Evolutionary conservation across 2,113 vertebrate species (phyloP), one percentile per base, ranked within the genome.

Genomic region (Pan paniscus): DNA sequence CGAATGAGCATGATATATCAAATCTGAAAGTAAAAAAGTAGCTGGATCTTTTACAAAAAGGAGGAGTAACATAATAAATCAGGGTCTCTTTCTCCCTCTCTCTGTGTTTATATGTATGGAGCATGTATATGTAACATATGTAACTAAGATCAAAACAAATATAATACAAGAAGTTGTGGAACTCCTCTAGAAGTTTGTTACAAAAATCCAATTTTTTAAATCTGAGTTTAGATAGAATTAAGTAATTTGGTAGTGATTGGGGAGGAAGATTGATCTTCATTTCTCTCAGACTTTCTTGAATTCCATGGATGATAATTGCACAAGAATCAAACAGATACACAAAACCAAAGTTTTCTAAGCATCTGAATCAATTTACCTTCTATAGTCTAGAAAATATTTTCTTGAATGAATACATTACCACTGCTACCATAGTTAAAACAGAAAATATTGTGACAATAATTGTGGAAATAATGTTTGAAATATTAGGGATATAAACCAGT

Each of bases 371-470:
- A 10, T 43, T 75, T 82, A 61, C 18, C 30, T 90, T 89, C 40
- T 46, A 46, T 11, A 75, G 7, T 9, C 25, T 96, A 78, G 17
- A 79, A 96, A 93, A 70, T 59, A 87, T 64, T 82, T 52, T 82
- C 64, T 86, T 93, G 35, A 96, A 89, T 46, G 17, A 93, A 68
- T 70, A 38, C 89, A 78, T 55, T 43, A 82, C 68, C 48, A 86
- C 17, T 83, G 59, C 5, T 88, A 59, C 32, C 59, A 48, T 7
- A 81, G 23, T 40, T 84, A 59, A 91, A 93, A 76, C 2, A 67
- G 23, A 89, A 94, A 95, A 78, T 86, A 82, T 5, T 59, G 50
- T 78, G 52, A 79, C 14, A 79, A 89, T 40, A 88, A 38, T 55
- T 72, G 52, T n/a, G 85, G 52, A 46, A 85, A 11, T 79, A 70